A percentile compares a stretch with the other conserved stretches of the same genome.
Evolutionary conservation across 2,113 vertebrate species (phyloP).

Genomic region (Aix galericulata): DNA sequence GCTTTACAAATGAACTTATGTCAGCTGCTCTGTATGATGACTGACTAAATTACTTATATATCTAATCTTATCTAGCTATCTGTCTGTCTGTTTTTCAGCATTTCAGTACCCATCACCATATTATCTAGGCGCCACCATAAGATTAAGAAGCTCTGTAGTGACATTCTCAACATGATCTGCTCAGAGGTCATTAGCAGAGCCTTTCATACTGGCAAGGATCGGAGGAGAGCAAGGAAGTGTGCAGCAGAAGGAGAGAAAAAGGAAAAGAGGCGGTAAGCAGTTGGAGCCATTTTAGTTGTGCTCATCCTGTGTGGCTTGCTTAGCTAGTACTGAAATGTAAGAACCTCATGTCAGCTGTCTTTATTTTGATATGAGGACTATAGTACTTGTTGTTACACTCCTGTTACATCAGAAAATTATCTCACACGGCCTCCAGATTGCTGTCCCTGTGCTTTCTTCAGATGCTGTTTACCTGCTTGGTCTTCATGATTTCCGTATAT

Average conservation of each 20-base stretch:
- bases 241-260: background rate
- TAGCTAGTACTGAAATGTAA: background rate
- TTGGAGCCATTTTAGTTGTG: background rate
- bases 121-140: constrained; percentile 57
- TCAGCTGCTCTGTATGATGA: constrained; percentile 62
- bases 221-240: background rate
- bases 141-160: constrained; percentile 57
- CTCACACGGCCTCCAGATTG: accelerated
- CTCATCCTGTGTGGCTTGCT: background rate
- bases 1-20: constrained; percentile 65
- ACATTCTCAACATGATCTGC: constrained; percentile 19
- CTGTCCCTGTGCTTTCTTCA: background rate
- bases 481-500: background rate
- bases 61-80: constrained; percentile 65
- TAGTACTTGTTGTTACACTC: accelerated
- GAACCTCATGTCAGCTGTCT: background rate
- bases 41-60: constrained; percentile 46
- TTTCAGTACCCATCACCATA: constrained; percentile 58
- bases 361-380: background rate
- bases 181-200: constrained; percentile 38
- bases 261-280: background rate
- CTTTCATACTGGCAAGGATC: background rate
- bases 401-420: background rate
- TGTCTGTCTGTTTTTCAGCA: constrained; percentile 68
- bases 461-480: background rate